Base-by-base conservation (phyloP, 2,113 vertebrate species). In the Myocastor coypus region DNA sequence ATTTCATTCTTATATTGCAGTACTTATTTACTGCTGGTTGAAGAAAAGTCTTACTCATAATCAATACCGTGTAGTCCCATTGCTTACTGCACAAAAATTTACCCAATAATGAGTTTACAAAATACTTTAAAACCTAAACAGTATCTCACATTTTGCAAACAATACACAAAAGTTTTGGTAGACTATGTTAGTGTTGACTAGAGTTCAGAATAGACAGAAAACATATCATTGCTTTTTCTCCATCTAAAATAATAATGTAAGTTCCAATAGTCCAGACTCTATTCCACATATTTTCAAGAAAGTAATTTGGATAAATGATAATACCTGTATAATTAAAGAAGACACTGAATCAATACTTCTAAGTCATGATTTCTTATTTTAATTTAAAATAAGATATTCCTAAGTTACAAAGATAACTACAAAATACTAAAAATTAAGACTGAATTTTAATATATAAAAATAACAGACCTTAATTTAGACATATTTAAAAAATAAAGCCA, bases 371-470 rank as follows among this genome's bases (percentile, higher is more conserved):
- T 92, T 50, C 28, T 37, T 86, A 46, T 94, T 83, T 87, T 42
- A 92, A 73, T 75, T 84, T 94, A 77, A 92, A 89, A 26, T 83
- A 94, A 83, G 42, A 50, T 75, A 94, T 34, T 34, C 64, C 90
- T 24, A 66, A 66, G n/a, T 40, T 73, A 69, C 34, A 71, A 55
- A 73, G 52, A 57, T 46, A 90, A 94, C 73, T 83, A 77, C 85
- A 94, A 93, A 42, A 90, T 92, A 40, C 32, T 91, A 89, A 89
- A 64, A 90, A 63, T 7, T 3, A 50, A 95, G 91, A 63, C 3
- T 91, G 28, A 7, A 87, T 77, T 94, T 91, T 94, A 94, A 85
- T 71, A 19, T 83, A 78, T 37, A 92, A 88, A 93, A 92, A 69
- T 83, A 92, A 91, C 1, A 91, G 40, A 12, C 42, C 92, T 59